Evolutionary conservation across 2,113 vertebrate genomes (phyloP).

Genomic region (Aldabrachelys gigantea): DNA sequence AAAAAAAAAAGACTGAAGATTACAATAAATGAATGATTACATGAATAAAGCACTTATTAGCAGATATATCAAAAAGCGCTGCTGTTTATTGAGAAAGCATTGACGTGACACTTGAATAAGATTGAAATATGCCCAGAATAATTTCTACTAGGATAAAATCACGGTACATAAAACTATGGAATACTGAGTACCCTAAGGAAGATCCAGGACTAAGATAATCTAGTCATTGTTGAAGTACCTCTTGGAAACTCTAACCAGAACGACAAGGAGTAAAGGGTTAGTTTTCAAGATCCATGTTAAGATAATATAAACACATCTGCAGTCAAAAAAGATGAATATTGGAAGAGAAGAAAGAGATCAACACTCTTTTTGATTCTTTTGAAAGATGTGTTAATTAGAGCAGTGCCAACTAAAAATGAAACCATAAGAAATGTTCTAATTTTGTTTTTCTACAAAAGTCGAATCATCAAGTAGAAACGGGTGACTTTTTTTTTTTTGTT

Average conservation of each 20-base stretch:
- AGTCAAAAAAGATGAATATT: background rate
- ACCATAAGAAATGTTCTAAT: constrained; percentile 40
- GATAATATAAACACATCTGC: background rate
- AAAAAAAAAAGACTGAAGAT: background rate
- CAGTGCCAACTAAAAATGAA: constrained; percentile 51
- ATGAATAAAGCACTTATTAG: background rate
- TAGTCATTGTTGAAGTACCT: background rate
- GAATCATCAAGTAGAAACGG: background rate
- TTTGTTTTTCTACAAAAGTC: constrained; percentile 51
- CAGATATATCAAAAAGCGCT: rapidly evolving
- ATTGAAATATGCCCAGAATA: background rate
- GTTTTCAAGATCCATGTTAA: background rate
- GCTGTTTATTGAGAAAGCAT: rapidly evolving
- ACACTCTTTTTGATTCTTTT: constrained; percentile 24
- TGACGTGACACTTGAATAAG: background rate
- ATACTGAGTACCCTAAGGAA: background rate
- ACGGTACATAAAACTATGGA: background rate
- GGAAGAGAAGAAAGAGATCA: constrained; percentile 33
- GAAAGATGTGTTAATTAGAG: constrained; percentile 58
- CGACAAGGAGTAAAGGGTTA: background rate
- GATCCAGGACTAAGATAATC: background rate
- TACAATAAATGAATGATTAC: background rate
- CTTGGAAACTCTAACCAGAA: background rate
- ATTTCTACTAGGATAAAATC: background rate
- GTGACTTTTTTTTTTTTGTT: background rate